Evolutionary conservation across 2,888 invertebrate genomes (phyloP), one percentile per base, ranked within the genome.

Genomic region (Parapristionchus giblindavisi): DNA sequence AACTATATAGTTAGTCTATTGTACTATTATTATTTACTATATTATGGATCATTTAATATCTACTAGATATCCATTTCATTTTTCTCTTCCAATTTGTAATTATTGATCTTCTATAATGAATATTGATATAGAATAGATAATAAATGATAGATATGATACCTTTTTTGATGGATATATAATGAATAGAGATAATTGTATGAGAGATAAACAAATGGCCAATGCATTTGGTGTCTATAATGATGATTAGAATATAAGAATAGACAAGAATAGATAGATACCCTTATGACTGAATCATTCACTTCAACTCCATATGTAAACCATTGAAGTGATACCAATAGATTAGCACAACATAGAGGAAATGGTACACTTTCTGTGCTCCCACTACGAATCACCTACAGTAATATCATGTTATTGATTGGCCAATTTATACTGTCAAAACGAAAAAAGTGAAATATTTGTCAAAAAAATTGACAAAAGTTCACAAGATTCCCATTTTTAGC

Each of bases 351-450:
- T 76, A 96, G 91, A 11, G 94, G 94, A 88, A 96, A 94, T 5
- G 96, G 95, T 89, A 97, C 91, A n/a, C n/a, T n/a, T n/a, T n/a
- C n/a, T n/a, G n/a, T n/a, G 88, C 93, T 94, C 89, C 93, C 92
- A 24, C 93, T 93, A 85, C 90, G 90, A 43, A 96, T 92, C 74
- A 96, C 93, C 76, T 93, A 91, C 82, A n/a, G n/a, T n/a, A n/a
- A n/a, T n/a, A n/a, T n/a, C n/a, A n/a, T n/a, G n/a, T n/a, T n/a
- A n/a, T n/a, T n/a, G n/a, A n/a, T n/a, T n/a, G n/a, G n/a, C n/a
- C n/a, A n/a, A n/a, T n/a, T n/a, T n/a, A n/a, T n/a, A n/a, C n/a
- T n/a, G n/a, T n/a, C n/a, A n/a, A n/a, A n/a, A n/a, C n/a, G n/a
- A n/a, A n/a, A n/a, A n/a, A n/a, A n/a, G n/a, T n/a, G n/a, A n/a